Percentiles rank a stretch among this genome's conserved stretches.
These are phyloP conservation scores for Hydrotaea cyrtoneurina DNA, from an alignment of 2,888 invertebrate species.

Conservation along the genomic window DNA sequence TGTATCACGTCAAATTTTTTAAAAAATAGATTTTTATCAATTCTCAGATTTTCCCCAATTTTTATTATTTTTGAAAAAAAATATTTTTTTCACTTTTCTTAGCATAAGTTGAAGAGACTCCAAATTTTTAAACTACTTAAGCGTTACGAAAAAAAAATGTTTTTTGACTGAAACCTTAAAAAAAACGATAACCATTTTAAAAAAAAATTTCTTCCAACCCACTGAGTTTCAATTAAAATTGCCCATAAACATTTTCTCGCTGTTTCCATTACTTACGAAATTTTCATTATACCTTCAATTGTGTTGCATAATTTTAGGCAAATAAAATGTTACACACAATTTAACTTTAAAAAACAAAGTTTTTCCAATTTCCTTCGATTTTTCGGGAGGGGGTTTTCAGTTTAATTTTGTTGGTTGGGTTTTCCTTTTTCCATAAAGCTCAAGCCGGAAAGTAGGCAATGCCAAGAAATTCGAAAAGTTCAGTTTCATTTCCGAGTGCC, in stretches of 20 bases:
- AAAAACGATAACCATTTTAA: no score
- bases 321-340: slow-evolving; percentile 54
- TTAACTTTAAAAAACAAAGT: slow-evolving; percentile 48
- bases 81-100: no score
- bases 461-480: slow-evolving; percentile 10
- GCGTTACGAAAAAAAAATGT: no score
- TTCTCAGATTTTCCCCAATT: no score
- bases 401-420: not conserved
- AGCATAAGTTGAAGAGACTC: no score
- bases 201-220: no score
- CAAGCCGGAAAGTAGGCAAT: not conserved
- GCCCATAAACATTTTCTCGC: not conserved
- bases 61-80: no score
- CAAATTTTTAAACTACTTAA: no score
- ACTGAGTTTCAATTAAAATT: slow-evolving; percentile 10
- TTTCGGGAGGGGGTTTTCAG: not conserved
- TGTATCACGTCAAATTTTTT: no score
- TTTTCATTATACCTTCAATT: not conserved
- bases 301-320: slow-evolving; percentile 1
- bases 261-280: slow-evolving; percentile 4
- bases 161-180: no score
- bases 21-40: no score
- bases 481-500: slow-evolving; percentile 15
- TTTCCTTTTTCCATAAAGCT: not conserved
- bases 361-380: slow-evolving; percentile 27